Percentiles rank a stretch among this genome's conserved stretches.
phyloP scores from a whole-genome alignment of 2,888 invertebrate species.

The Nemotelus pantherinus region DNA sequence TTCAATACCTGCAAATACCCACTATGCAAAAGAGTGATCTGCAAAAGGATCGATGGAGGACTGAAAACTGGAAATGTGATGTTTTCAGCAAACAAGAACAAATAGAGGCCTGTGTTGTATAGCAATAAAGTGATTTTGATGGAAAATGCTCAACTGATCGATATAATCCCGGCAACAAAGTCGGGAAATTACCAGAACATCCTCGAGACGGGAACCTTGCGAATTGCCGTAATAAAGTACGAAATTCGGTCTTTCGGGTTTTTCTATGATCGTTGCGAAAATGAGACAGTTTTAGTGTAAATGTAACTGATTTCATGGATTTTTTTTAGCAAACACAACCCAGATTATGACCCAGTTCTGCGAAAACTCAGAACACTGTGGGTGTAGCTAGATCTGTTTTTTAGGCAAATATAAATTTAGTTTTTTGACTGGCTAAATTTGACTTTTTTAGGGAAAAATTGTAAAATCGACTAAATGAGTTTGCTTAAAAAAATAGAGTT shows the following conservation, averaged over 20 bases:
- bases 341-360: not conserved
- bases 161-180: constrained; percentile 34
- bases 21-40: no score
- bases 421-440: constrained; percentile 19
- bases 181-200: constrained; percentile 33
- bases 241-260: constrained; percentile 2
- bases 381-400: not conserved
- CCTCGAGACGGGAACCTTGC: not conserved
- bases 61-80: constrained; percentile 5
- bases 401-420: constrained; percentile 10
- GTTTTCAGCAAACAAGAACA: constrained; percentile 41
- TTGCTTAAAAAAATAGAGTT: not conserved
- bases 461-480: constrained; percentile 27
- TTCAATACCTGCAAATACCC: no score
- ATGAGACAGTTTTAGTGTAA: not conserved
- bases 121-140: constrained; percentile 7
- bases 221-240: constrained; percentile 23
- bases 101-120: constrained; percentile 34
- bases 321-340: not conserved
- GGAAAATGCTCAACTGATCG: constrained; percentile 22
- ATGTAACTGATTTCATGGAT: not conserved
- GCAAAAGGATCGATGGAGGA: no score
- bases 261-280: constrained; percentile 14
- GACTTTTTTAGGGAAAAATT: constrained; percentile 19
- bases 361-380: not conserved